Evolutionary conservation across 92 coral and sea anemone genomes (phyloP), one percentile per base, ranked within the genome.

Genomic region (Pocillopora meandrina): DNA sequence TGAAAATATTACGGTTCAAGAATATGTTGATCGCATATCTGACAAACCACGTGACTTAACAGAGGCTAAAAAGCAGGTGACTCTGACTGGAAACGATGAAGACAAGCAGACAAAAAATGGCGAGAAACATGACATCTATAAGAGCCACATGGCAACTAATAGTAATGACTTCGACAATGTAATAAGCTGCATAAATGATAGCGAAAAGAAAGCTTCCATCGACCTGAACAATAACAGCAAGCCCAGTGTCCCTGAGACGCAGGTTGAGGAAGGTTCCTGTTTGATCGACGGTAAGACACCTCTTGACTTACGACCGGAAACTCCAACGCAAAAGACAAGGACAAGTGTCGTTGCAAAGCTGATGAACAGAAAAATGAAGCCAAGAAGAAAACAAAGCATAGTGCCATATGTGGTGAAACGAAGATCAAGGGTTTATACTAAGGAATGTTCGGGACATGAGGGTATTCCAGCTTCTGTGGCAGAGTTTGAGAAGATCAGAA

Each of bases 341-440:
- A 90, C 89, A 70, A 82, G 85, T 69, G 93, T 87, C 26, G 74
- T 90, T 15, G 88, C 93, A 12, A 73, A 83, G 49, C 83, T 87
- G 65, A 90, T 90, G 82, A 35, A 84, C 78, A 72, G 89, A 15
- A 90, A 90, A 83, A 67, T 90, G 65, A 82, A 77, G 15, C 34
- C 71, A 61, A 78, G 89, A 76, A 68, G 84, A 61, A 89, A 76
- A 76, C 83, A 87, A 17, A 80, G 90, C 64, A 82, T 77, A 52
- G 82, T 57, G 9, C 89, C 90, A 13, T 61, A 18, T n/a, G 65
- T 75, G 34, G 79, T 49, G 17, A 34, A 65, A 63, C 70, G 94
- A 55, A 35, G 57, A 71, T 84, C 94, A 18, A 81, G 33, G 61
- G 84, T 91, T 9, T 91, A 83, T 73, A 72, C 81, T 9, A 71